A percentile compares a stretch with the other conserved stretches of the same genome.
These are phyloP conservation scores for Mungos mungo DNA, from an alignment of 2,113 vertebrate genomes.

Conservation along the genomic window DNA sequence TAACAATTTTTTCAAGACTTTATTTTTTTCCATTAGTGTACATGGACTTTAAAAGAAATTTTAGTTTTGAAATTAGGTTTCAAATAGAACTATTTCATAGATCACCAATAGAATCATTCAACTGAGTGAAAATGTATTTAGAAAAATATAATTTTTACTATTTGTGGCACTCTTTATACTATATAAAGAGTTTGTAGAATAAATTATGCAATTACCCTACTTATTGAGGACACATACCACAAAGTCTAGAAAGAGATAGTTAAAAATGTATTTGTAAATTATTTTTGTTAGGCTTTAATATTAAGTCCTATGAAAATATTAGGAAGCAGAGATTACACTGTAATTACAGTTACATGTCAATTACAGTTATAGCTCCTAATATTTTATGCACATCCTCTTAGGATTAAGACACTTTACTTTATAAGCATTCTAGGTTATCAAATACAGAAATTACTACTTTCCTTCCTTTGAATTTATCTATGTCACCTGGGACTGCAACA, in stretches of 20 bases:
- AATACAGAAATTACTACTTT: neutral
- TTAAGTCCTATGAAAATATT: neutral
- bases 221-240: neutral
- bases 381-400: neutral
- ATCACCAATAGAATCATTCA: neutral
- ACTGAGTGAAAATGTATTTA: neutral
- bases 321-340: neutral
- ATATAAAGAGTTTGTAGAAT: neutral
- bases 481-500: neutral
- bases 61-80: conserved; percentile 19
- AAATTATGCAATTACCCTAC: neutral
- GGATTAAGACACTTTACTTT: neutral
- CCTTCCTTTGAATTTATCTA: neutral
- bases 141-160: neutral
- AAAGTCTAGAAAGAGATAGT: neutral
- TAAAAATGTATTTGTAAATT: neutral
- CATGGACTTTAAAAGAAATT: neutral
- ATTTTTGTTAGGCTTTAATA: neutral
- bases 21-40: neutral
- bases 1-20: neutral
- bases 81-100: neutral
- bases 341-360: neutral
- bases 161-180: neutral
- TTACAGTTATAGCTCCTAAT: neutral
- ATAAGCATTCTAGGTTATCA: neutral